Base-by-base conservation (phyloP, 2,888 invertebrate species). In the Hetaerina titia region DNA sequence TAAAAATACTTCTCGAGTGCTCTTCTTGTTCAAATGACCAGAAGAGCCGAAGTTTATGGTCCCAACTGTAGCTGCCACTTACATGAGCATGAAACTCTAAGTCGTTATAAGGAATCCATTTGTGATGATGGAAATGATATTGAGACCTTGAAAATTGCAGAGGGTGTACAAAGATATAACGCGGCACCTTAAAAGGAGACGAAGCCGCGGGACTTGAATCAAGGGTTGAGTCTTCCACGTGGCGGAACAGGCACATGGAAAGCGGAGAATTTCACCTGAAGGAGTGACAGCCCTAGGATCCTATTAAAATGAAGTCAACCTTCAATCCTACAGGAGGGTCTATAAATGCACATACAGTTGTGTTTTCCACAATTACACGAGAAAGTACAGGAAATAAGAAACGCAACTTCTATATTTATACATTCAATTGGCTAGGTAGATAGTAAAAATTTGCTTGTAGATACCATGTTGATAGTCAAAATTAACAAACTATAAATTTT, bases 151-250 rank as follows among this genome's bases (percentile, higher is more conserved):
- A 22, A 81, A 81, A 81, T 31, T 31, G 81, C 81, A 81, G 31
- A n/a, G 31, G 81, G 81, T 81, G 81, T 31, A 45, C 45, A 45
- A 45, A 45, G 45, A 45, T 45, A 31, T 81, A 81, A 81, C 81
- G 81, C 81, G 81, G 81, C 81, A 31, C 81, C 81, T 81, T 81
- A 81, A 81, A 81, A 81, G 81, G 81, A 25, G 31, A 31, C 11
- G 25, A 4, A 31, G 81, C 81, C 81, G 25, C 81, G 81, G 81
- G 81, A 81, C 13, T 81, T 81, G 31, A 31, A 74, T 13, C 25
- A 31, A 81, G 81, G 81, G 81, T 81, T 25, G 81, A 81, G 81
- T 81, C 81, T 31, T 81, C 81, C 81, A 81, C 81, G 81, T 81
- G 31, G 81, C 81, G 81, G 81, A 81, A 81, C 81, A 81, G 45